Evolutionary conservation across 2,113 vertebrate species (phyloP).

Genomic region (Apus apus): DNA sequence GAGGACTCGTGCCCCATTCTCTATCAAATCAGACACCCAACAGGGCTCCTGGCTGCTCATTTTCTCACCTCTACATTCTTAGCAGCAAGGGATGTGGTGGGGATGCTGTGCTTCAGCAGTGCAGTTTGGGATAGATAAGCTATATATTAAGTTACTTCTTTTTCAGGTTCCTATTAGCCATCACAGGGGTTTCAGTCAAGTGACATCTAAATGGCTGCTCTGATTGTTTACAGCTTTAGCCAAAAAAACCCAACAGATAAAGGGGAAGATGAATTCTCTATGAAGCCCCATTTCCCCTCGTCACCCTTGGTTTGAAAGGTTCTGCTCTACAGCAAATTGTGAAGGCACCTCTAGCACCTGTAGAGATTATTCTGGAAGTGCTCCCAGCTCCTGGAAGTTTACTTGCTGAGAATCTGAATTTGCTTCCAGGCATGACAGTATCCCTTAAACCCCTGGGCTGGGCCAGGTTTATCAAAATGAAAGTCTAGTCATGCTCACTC

Average conservation of each 20-base stretch:
- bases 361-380: background rate
- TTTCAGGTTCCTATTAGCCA: background rate
- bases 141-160: background rate
- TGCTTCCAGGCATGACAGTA: background rate
- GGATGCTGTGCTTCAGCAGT: background rate
- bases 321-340: background rate
- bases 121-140: background rate
- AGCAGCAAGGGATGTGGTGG: background rate
- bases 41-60: background rate
- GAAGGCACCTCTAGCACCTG: background rate
- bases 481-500: background rate
- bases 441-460: constrained; percentile 16
- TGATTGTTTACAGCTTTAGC: background rate
- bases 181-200: background rate
- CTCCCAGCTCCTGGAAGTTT: background rate
- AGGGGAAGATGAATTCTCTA: background rate
- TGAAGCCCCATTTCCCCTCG: background rate
- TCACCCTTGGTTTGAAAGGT: background rate
- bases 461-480: background rate
- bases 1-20: background rate
- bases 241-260: background rate
- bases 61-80: background rate
- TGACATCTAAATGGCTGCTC: background rate
- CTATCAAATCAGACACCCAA: background rate
- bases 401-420: background rate